Evolutionary conservation across 2,888 invertebrate genomes (phyloP).

Genomic region (Lottia scabra): DNA sequence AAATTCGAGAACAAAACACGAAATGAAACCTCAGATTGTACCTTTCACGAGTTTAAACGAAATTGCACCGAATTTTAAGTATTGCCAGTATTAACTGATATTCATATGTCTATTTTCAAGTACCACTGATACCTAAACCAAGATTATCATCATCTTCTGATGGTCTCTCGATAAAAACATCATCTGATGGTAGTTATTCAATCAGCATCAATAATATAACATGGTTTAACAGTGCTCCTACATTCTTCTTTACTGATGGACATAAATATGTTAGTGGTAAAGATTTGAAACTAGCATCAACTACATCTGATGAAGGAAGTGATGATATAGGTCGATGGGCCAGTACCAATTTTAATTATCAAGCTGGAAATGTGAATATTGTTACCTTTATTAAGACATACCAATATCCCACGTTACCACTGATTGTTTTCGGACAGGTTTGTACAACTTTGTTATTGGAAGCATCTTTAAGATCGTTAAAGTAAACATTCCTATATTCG

Average conservation of each 20-base stretch:
- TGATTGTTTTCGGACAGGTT: neutral
- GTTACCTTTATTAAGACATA: conserved; percentile 9
- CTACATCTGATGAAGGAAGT: neutral
- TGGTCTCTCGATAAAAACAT: neutral
- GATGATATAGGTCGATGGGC: conserved; percentile 7
- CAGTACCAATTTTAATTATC: conserved; percentile 23
- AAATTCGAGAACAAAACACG: too few species aligned
- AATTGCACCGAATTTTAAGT: too few species aligned
- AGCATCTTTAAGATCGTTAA: too few species aligned
- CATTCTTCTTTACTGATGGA: conserved; percentile 34
- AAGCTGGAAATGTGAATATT: conserved; percentile 7
- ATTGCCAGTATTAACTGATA: too few species aligned
- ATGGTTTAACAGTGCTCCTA: conserved; percentile 31
- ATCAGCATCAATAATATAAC: conserved; percentile 2
- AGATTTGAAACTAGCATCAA: conserved; percentile 13
- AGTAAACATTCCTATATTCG: too few species aligned
- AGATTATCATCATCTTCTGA: neutral
- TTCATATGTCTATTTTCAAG: too few species aligned
- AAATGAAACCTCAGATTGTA: too few species aligned
- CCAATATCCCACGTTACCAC: neutral
- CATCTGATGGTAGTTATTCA: conserved; percentile 1
- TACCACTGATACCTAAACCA: neutral
- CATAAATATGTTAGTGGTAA: conserved; percentile 24
- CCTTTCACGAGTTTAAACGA: too few species aligned
- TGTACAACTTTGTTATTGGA: neutral